phyloP scores from a whole-genome alignment of 35 echinoderm and acorn worm genomes.

The Apostichopus japonicus region DNA sequence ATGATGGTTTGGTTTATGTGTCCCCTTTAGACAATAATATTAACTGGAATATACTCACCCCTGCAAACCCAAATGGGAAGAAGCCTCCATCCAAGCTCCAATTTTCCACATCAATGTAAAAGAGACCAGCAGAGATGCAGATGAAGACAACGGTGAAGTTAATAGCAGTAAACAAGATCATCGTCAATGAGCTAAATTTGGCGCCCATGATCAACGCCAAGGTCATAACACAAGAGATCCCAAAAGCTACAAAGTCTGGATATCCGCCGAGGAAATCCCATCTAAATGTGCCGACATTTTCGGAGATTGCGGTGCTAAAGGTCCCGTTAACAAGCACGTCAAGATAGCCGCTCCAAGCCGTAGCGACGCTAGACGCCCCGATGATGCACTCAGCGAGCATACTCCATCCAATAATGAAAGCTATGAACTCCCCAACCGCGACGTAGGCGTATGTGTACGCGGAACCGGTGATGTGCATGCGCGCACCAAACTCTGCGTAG shows the following conservation, averaged over 20 bases:
- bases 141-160: constrained; percentile 80
- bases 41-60: constrained; percentile 60
- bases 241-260: constrained; percentile 90
- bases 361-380: constrained; percentile 84
- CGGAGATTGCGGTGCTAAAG: constrained; percentile 72
- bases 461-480: constrained; percentile 90
- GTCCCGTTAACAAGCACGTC: constrained; percentile 83
- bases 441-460: constrained; percentile 97
- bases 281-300: constrained; percentile 75
- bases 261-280: constrained; percentile 85
- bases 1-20: too few relatives aligned
- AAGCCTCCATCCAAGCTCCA: constrained; percentile 77
- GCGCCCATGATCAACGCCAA: constrained; percentile 76
- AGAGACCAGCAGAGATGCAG: constrained; percentile 76
- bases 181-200: constrained; percentile 76
- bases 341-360: constrained; percentile 92
- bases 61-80: constrained; percentile 84
- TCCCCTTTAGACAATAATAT: too few relatives aligned
- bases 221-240: constrained; percentile 74
- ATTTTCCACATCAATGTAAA: constrained; percentile 80
- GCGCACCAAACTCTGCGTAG: constrained; percentile 95
- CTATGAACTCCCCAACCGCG: constrained; percentile 87
- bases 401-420: constrained; percentile 96
- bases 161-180: constrained; percentile 68
- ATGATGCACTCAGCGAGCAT: constrained; percentile 99